Conservation (phyloP, 2,888 invertebrate species). For the Syritta pipiens region DNA sequence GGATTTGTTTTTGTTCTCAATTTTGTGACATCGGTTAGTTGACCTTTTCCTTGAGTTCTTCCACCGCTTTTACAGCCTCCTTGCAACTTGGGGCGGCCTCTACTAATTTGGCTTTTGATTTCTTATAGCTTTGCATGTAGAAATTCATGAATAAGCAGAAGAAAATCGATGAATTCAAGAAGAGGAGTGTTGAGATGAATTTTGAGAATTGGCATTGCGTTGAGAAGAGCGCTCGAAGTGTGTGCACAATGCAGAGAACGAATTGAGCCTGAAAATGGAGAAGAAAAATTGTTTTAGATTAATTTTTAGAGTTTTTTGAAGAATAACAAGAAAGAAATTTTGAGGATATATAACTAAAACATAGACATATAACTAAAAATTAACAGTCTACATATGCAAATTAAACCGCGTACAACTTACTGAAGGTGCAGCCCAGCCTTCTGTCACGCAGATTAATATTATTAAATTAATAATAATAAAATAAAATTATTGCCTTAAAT, state of each 20-base stretch:
- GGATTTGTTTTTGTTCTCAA: slow-evolving; percentile 1
- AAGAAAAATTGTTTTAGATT: background rate
- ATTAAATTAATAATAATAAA: no score
- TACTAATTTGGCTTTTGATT: slow-evolving; percentile 70
- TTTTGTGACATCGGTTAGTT: slow-evolving; percentile 35
- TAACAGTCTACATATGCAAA: no score
- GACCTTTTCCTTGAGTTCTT: slow-evolving; percentile 39
- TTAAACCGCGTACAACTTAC: no score
- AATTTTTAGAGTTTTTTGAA: background rate
- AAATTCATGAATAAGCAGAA: slow-evolving; percentile 94
- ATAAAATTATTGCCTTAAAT: no score
- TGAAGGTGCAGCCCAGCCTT: no score
- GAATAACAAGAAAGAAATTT: background rate
- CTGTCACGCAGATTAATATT: no score
- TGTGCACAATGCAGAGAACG: slow-evolving; percentile 78
- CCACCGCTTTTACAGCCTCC: slow-evolving; percentile 30
- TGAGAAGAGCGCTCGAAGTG: slow-evolving; percentile 77
- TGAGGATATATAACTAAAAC: no score
- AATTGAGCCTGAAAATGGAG: slow-evolving; percentile 78
- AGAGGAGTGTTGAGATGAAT: slow-evolving; percentile 86
- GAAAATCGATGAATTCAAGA: slow-evolving; percentile 91
- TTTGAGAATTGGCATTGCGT: slow-evolving; percentile 79
- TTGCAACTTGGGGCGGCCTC: slow-evolving; percentile 19
- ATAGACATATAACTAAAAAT: no score
- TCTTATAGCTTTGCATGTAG: slow-evolving; percentile 90